Evolutionary conservation across 2,888 invertebrate species (phyloP), one percentile per base, ranked within the genome.

Genomic region (Agonopterix subpropinquella): DNA sequence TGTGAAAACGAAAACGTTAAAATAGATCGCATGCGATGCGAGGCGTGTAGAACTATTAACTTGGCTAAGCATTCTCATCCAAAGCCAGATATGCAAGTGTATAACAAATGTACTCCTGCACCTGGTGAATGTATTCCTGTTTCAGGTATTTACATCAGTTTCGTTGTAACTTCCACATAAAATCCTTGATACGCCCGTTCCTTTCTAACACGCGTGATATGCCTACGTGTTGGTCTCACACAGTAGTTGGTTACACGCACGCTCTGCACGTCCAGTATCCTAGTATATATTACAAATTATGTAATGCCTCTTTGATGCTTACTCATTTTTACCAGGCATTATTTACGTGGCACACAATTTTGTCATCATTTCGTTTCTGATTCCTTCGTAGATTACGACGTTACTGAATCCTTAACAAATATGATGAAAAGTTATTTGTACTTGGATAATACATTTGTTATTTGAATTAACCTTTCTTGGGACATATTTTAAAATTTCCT

Each of bases 251-350:
- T 28, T 44, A 35, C 36, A 13, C 8, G 9, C 35, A 48, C 11
- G 54, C 75, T 73, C 74, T 61, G 67, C 45, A 47, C 35, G 47
- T 48, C 48, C 52, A 65, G 2, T 49, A 43, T 57, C 84, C 80
- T 86, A 59, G 84, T 86, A 63, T 53, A 57, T 75, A 70, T 84
- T 85, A 85, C 82, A 85, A 80, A 77, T 84, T 75, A 80, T 84
- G 85, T 84, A 84, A 85, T 63, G 60, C 65, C 63, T 54, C 51
- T 50, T 56, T 46, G 50, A 47, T 50, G 58, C 61, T 58, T 57
- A 46, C 48, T 47, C 55, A 53, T 51, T 60, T 65, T 59, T 53
- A 47, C 45, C 48, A 67, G 61, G 62, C 59, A 55, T 53, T 55
- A 55, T 48, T 39, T 5, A 28, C 7, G 4, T 28, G 7, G 7